Evolutionary conservation across 2,113 vertebrate species (phyloP).

Genomic region (Pterophyllum scalare): DNA sequence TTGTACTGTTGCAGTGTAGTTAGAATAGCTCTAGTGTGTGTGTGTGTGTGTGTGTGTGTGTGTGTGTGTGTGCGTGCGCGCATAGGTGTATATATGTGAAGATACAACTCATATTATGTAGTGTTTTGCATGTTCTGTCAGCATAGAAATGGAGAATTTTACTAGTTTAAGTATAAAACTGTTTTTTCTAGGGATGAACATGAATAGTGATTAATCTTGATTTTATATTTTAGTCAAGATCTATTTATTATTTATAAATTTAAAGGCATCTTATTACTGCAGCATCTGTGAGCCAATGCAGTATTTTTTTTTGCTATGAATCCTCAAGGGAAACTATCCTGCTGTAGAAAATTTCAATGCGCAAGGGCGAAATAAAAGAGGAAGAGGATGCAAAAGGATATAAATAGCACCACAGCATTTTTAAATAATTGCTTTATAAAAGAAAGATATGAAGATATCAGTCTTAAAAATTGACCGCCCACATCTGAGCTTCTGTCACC

Average conservation of each 20-base stretch:
- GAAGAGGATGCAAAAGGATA: neutral
- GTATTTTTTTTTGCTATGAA: slow-evolving; percentile 3
- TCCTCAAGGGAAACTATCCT: neutral
- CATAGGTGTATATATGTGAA: too few relatives aligned
- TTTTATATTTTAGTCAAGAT: too few relatives aligned
- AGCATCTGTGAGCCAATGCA: neutral
- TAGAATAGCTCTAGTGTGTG: neutral
- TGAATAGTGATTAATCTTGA: too few relatives aligned
- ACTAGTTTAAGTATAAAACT: neutral
- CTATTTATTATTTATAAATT: neutral
- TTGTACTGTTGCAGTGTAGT: neutral
- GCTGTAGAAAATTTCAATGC: neutral
- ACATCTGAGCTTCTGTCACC: slow-evolving; percentile 54
- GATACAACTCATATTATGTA: neutral
- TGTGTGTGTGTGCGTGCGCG: neutral
- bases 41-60: neutral
- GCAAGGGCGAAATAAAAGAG: neutral
- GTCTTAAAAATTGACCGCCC: slow-evolving; percentile 26
- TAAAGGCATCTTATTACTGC: neutral
- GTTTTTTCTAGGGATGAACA: too few relatives aligned
- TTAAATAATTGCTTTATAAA: slow-evolving; percentile 5
- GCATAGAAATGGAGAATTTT: neutral
- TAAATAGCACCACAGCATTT: neutral
- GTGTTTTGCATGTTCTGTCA: neutral
- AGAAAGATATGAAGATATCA: neutral